Base-by-base conservation (phyloP, 2,888 invertebrate genomes). In the Amorpha juglandis region DNA sequence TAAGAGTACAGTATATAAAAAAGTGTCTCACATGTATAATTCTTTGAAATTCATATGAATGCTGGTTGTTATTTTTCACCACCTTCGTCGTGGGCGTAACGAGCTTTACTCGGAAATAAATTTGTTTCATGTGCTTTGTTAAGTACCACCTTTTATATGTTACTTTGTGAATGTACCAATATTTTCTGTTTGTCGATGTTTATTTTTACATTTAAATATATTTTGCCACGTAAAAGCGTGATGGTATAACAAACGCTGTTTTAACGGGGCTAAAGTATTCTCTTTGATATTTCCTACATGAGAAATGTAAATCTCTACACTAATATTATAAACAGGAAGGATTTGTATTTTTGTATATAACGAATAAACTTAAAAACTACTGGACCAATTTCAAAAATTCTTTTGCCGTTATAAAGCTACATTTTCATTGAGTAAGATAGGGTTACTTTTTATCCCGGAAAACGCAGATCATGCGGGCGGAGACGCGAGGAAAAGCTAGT, bases 91-190 rank as follows among this genome's bases (percentile, higher is more conserved):
- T 63, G 62, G 63, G 63, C 63, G 65, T 68, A 63, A 65, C 64
- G 63, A 58, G 65, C 50, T 76, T 74, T 77, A 72, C 73, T 72
- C 70, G 71, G 73, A 77, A 77, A 73, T 70, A 70, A 75, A 70
- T 78, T 79, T 70, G 74, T 74, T 75, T 75, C 71, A 74, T 73
- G 68, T 71, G 71, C 71, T 74, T 73, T 73, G 72, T 74, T 69
- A 71, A 74, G 71, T 70, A 65, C 68, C 63, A 69, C 71, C 70
- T 74, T 72, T 69, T n/a, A n/a, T 66, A 71, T 67, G 53, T 65
- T 51, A 50, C 35, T 62, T 65, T 65, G 27, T 62, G 16, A 50
- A 65, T 38, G 27, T 27, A 27, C 2, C 27, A 3, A 62, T 52
- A 62, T 62, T 35, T 48, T 8, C 47, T 48, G 21, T 58, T 6